A percentile compares a stretch with the other conserved stretches of the same genome.
Conservation (phyloP, 1,140 invertebrate genomes). For the Bombus confusus region DNA sequence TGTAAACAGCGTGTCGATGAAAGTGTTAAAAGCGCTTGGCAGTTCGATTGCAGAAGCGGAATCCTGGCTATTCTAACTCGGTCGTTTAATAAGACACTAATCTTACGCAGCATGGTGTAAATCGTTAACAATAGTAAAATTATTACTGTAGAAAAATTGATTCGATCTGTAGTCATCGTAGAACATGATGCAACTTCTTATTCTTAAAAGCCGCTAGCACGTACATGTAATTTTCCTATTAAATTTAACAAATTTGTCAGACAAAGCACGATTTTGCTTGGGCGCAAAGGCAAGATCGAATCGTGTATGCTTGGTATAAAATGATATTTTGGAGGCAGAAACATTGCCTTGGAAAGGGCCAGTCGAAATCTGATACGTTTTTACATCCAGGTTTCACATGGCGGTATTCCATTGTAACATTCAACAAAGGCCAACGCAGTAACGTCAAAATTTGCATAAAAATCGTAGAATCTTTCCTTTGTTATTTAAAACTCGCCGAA, state of each 20-base stretch:
- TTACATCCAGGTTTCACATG: background rate
- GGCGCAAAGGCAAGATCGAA: background rate
- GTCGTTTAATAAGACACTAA: background rate
- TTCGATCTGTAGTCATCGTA: background rate
- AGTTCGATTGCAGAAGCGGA: background rate
- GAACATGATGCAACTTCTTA: background rate
- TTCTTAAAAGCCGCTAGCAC: too few species aligned
- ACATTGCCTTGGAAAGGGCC: background rate
- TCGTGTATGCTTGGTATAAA: background rate
- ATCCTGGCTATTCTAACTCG: background rate
- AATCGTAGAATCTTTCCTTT: background rate
- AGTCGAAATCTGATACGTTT: background rate
- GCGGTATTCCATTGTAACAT: background rate
- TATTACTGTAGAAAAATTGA: background rate
- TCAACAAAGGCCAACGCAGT: background rate
- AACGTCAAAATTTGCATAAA: background rate
- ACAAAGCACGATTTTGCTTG: background rate
- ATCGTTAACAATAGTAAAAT: background rate
- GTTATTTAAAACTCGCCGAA: background rate
- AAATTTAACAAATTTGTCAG: too few species aligned
- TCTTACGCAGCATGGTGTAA: background rate
- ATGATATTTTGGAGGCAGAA: background rate
- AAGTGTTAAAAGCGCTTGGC: slow-evolving; percentile 2
- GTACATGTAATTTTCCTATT: too few species aligned
- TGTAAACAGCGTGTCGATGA: background rate